Conservation (phyloP, 1,140 invertebrate genomes). For the Zaprionus nigranus region DNA sequence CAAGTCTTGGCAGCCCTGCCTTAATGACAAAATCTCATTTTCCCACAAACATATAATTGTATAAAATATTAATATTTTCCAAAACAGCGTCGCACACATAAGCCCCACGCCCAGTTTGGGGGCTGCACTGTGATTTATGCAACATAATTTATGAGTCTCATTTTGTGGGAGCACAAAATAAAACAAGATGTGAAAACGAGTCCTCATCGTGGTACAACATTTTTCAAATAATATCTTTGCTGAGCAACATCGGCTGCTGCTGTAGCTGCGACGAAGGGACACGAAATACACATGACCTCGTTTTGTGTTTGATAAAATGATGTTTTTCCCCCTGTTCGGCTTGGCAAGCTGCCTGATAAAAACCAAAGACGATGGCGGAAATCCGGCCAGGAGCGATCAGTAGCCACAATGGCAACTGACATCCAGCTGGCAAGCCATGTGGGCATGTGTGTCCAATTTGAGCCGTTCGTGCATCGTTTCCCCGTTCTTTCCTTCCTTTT, state of each 20-base stretch:
- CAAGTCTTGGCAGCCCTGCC: background rate
- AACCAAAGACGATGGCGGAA: conserved; percentile 43
- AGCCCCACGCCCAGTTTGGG: background rate
- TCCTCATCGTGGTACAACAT: conserved; percentile 28
- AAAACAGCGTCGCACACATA: background rate
- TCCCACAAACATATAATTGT: background rate
- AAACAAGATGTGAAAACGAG: conserved; percentile 13
- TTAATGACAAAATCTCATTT: conserved; percentile 8
- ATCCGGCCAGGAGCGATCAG: conserved; percentile 50
- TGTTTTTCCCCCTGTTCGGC: conserved; percentile 30
- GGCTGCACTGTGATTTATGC: conserved; percentile 66
- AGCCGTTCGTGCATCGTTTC: background rate
- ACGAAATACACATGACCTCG: conserved; percentile 67
- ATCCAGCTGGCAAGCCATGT: conserved; percentile 26
- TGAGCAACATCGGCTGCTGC: background rate
- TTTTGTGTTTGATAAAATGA: conserved; percentile 69
- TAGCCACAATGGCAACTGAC: conserved; percentile 32
- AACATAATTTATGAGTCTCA: conserved; percentile 69
- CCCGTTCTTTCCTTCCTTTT: background rate
- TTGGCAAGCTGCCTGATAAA: no score
- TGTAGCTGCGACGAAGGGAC: background rate
- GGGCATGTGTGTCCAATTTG: conserved; percentile 25
- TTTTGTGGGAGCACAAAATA: conserved; percentile 43
- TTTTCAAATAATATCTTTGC: conserved; percentile 44
- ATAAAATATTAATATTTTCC: background rate